A percentile compares a stretch with the other conserved stretches of the same genome.
Evolutionary conservation across 2,113 vertebrate genomes (phyloP).

Genomic region (Hirundichthys speculiger): DNA sequence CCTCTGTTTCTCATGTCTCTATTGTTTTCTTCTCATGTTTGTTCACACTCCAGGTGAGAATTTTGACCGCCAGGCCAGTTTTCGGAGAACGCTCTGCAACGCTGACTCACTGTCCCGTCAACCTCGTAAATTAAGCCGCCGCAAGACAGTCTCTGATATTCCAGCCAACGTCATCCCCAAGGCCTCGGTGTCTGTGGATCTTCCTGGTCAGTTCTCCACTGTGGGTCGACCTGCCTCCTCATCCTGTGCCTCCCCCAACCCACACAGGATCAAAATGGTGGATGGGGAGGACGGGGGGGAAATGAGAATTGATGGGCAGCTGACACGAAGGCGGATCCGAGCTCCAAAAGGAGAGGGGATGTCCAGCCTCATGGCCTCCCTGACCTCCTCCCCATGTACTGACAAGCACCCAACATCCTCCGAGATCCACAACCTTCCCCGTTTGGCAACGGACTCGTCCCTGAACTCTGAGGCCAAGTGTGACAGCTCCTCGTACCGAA

Average conservation of each 20-base stretch:
- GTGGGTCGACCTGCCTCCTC: constrained; percentile 77
- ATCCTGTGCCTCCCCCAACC: constrained; percentile 70
- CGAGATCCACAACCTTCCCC: constrained; percentile 65
- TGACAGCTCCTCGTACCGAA: constrained; percentile 63
- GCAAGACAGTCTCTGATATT: constrained; percentile 89
- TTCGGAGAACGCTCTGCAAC: constrained; percentile 89
- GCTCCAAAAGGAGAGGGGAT: constrained; percentile 90
- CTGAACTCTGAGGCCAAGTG: constrained; percentile 71
- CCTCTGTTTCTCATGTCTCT: constrained; percentile 1
- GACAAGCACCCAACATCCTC: constrained; percentile 76
- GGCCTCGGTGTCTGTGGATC: constrained; percentile 67
- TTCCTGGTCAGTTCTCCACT: constrained; percentile 83
- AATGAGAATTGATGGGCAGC: constrained; percentile 75
- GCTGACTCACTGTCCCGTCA: constrained; percentile 88
- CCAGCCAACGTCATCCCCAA: constrained; percentile 87
- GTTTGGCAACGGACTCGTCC: constrained; percentile 60
- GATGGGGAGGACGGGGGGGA: constrained; percentile 65
- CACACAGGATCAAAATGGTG: constrained; percentile 8
- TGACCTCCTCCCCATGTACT: constrained; percentile 81
- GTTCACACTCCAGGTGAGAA: constrained; percentile 87
- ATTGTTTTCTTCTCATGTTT: constrained; percentile 4
- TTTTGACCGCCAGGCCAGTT: constrained; percentile 97
- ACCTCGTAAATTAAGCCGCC: constrained; percentile 90
- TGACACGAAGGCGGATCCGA: constrained; percentile 86
- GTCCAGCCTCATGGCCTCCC: constrained; percentile 89